phyloP scores from a whole-genome alignment of 2,113 vertebrate species.

The Piaya cayana region DNA sequence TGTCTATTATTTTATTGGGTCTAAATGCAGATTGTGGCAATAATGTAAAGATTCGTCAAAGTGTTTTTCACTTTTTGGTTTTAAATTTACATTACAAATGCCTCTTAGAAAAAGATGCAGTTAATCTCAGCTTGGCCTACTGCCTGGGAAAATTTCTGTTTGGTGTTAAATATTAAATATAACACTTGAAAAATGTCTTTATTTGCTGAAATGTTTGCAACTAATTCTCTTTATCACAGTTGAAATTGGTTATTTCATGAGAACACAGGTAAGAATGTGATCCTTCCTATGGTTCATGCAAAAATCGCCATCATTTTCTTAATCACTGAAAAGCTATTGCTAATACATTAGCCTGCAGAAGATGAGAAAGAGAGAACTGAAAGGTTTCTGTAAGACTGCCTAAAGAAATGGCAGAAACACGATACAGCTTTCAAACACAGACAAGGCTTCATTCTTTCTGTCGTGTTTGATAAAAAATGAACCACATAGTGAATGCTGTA shows the following conservation, averaged over 20 bases:
- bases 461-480: conserved; percentile 65
- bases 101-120: conserved; percentile 31
- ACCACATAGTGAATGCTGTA: conserved; percentile 38
- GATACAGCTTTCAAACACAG: conserved; percentile 56
- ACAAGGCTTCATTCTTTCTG: conserved; percentile 67
- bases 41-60: conserved; percentile 30
- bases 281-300: not conserved
- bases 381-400: conserved; percentile 42
- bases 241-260: not conserved
- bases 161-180: conserved; percentile 28
- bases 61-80: conserved; percentile 26
- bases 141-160: conserved; percentile 37
- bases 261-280: conserved; percentile 15
- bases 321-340: conserved; percentile 5
- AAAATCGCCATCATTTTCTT: conserved; percentile 4
- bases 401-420: conserved; percentile 51
- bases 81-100: conserved; percentile 18
- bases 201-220: conserved; percentile 33
- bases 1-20: conserved; percentile 26
- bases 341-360: conserved; percentile 20
- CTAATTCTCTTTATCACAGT: conserved; percentile 6
- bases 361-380: not conserved
- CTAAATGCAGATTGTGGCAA: conserved; percentile 17
- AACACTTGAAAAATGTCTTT: conserved; percentile 1
- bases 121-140: conserved; percentile 45